Conservation (phyloP, 2,113 vertebrate species). For the Anolis carolinensis region DNA sequence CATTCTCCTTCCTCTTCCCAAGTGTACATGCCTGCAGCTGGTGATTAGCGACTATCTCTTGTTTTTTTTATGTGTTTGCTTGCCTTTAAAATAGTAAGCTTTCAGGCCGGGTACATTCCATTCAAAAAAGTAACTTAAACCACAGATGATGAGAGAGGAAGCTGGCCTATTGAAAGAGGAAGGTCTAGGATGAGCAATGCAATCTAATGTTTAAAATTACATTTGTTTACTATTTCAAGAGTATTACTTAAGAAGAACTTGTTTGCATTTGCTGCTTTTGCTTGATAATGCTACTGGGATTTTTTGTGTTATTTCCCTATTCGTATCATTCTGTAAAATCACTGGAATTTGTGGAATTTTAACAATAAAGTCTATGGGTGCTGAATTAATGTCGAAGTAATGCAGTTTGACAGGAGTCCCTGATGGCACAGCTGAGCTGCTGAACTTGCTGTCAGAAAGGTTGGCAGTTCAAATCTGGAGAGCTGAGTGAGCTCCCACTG, state of each 20-base stretch:
- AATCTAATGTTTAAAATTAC: constrained; percentile 12
- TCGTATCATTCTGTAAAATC: neutral
- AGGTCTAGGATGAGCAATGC: constrained; percentile 2
- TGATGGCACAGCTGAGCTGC: too few relatives aligned
- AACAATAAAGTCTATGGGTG: neutral
- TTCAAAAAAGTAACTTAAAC: constrained; percentile 46
- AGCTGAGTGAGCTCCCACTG: too few relatives aligned
- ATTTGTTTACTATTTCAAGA: constrained; percentile 36
- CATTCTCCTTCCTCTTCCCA: constrained; percentile 47
- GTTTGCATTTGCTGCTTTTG: constrained; percentile 10
- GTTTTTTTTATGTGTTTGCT: constrained; percentile 12
- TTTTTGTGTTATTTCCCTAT: neutral
- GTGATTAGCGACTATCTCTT: neutral
- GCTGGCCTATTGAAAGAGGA: constrained; percentile 27
- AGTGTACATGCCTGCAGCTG: neutral
- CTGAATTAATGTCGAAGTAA: too few relatives aligned
- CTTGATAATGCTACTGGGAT: neutral
- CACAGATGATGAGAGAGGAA: neutral
- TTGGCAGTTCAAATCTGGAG: too few relatives aligned
- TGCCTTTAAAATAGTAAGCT: rapidly evolving
- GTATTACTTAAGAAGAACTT: constrained; percentile 30
- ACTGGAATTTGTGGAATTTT: neutral
- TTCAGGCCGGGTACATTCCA: neutral
- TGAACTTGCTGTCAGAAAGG: too few relatives aligned
- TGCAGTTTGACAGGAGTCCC: too few relatives aligned